Evolutionary conservation across 2,888 invertebrate genomes (phyloP).

Genomic region (Creontiades dilutus): DNA sequence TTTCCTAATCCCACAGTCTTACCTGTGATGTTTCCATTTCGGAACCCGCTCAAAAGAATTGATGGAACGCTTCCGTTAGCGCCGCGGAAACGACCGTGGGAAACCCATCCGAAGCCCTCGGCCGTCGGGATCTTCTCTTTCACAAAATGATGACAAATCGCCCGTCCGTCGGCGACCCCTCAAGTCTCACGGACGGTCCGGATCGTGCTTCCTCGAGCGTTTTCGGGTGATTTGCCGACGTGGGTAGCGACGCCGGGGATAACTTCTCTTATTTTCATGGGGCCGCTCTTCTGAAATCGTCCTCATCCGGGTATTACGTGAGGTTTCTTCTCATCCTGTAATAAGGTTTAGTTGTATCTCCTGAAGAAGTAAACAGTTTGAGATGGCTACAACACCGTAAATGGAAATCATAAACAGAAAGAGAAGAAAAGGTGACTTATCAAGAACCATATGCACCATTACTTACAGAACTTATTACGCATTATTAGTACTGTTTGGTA

Average conservation of each 20-base stretch:
- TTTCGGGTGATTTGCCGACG: not conserved
- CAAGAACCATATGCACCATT: too few relatives aligned
- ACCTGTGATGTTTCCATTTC: not conserved
- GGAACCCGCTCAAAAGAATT: not conserved
- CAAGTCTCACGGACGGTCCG: not conserved
- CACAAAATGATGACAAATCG: constrained; percentile 18
- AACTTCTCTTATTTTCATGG: too few relatives aligned
- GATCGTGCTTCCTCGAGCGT: constrained; percentile 10
- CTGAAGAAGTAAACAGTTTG: too few relatives aligned
- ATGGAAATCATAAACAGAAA: too few relatives aligned
- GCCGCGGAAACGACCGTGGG: constrained; percentile 27
- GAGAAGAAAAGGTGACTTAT: too few relatives aligned
- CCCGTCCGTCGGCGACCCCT: constrained; percentile 4
- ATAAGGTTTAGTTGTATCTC: too few relatives aligned
- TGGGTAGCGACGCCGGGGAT: not conserved
- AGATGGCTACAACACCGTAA: too few relatives aligned
- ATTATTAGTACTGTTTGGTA: too few relatives aligned
- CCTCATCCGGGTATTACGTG: too few relatives aligned
- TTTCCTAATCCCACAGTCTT: not conserved
- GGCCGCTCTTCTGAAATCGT: too few relatives aligned
- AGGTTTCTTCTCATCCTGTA: too few relatives aligned
- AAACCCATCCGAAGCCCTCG: not conserved
- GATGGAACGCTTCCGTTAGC: constrained; percentile 36
- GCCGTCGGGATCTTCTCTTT: not conserved
- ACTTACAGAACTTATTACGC: too few relatives aligned